Evolutionary conservation across 2,888 invertebrate species (phyloP).

Genomic region (Drosophila sordidula): DNA sequence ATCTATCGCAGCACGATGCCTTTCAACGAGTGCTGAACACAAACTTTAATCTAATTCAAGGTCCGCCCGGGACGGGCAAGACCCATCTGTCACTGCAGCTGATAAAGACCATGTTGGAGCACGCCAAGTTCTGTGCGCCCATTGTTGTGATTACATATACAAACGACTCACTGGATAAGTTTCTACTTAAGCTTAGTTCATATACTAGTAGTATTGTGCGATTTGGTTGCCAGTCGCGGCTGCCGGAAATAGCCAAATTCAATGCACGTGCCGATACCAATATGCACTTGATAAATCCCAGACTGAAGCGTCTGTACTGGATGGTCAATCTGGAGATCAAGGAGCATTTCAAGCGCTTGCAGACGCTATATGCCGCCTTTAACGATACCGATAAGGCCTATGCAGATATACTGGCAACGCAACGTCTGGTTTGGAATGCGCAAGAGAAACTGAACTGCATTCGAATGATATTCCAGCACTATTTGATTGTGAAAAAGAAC

Average conservation of each 20-base stretch:
- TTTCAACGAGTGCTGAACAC: constrained; percentile 89
- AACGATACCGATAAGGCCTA: constrained; percentile 75
- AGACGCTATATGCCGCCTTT: constrained; percentile 69
- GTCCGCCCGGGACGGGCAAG: constrained; percentile 95
- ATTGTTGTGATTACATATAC: constrained; percentile 93
- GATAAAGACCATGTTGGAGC: constrained; percentile 88
- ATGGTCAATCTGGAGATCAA: constrained; percentile 72
- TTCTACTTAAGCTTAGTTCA: constrained; percentile 89
- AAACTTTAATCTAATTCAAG: constrained; percentile 92
- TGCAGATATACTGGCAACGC: constrained; percentile 66
- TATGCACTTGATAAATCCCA: constrained; percentile 57
- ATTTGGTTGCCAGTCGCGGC: constrained; percentile 89
- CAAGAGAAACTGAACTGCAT: constrained; percentile 86
- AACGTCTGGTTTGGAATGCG: constrained; percentile 64
- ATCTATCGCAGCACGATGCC: constrained; percentile 89
- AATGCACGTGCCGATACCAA: constrained; percentile 83
- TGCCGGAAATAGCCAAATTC: constrained; percentile 86
- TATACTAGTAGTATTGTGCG: constrained; percentile 88
- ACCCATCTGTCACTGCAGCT: constrained; percentile 92
- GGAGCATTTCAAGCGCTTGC: constrained; percentile 66
- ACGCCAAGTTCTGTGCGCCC: constrained; percentile 85
- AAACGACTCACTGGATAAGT: constrained; percentile 94
- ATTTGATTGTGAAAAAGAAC: constrained; percentile 86
- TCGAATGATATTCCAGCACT: constrained; percentile 86
- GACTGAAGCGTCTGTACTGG: constrained; percentile 72